A percentile compares a stretch with the other conserved stretches of the same genome.
Evolutionary conservation across 2,888 invertebrate genomes (phyloP).

Genomic region (Drosophila mercatorum): DNA sequence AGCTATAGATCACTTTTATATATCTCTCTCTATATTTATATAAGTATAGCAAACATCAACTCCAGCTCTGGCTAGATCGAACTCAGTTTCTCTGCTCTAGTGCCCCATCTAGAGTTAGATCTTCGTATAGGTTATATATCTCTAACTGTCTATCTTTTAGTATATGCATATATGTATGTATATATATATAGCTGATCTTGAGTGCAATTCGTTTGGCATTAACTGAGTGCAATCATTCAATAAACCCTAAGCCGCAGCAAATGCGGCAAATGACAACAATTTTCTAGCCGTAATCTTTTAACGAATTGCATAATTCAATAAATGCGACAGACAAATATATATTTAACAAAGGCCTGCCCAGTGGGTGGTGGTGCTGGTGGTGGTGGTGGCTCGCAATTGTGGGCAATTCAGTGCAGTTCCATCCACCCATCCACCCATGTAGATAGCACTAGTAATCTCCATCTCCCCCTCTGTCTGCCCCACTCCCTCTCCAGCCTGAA

Average conservation of each 20-base stretch:
- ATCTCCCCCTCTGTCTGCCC: conserved; percentile 5
- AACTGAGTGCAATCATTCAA: conserved; percentile 70
- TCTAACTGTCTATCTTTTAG: not conserved
- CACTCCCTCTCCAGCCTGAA: conserved; percentile 16
- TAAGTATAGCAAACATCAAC: no score
- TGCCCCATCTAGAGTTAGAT: not conserved
- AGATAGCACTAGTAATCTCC: conserved; percentile 30
- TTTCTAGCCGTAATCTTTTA: conserved; percentile 71
- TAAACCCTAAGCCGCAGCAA: conserved; percentile 53
- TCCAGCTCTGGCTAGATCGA: no score
- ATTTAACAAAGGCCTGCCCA: conserved; percentile 6
- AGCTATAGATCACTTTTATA: no score
- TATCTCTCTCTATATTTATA: no score
- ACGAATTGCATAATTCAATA: conserved; percentile 80
- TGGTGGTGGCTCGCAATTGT: conserved; percentile 34
- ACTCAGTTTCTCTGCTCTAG: no score
- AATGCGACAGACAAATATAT: conserved; percentile 35
- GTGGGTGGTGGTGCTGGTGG: not conserved
- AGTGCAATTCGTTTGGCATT: conserved; percentile 26
- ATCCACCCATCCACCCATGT: conserved; percentile 22
- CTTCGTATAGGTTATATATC: not conserved
- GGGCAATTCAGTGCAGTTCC: conserved; percentile 44
- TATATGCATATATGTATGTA: not conserved
- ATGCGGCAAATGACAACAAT: conserved; percentile 47
- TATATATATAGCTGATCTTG: not conserved